Conservation (phyloP, 2,888 invertebrate species). For the Chrysolina americana region DNA sequence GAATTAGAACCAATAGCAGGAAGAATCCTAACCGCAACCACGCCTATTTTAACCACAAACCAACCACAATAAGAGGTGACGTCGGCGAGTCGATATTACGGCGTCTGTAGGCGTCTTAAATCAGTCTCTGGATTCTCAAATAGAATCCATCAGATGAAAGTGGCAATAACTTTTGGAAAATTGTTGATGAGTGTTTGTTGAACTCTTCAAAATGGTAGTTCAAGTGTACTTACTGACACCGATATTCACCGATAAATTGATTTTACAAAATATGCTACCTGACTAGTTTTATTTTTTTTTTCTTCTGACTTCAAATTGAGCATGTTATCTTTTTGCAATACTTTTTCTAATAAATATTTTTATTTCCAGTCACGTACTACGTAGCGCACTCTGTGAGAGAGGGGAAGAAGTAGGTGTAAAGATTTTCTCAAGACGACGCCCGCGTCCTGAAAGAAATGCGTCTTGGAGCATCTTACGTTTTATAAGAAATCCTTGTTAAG, state of each 20-base stretch:
- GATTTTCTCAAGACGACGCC: slow-evolving; percentile 60
- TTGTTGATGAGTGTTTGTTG: too few species aligned
- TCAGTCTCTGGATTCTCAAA: slow-evolving; percentile 46
- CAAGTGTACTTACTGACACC: too few species aligned
- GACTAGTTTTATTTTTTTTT: too few species aligned
- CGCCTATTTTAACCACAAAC: slow-evolving; percentile 66
- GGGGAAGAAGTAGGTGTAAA: slow-evolving; percentile 62
- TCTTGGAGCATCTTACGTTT: slow-evolving; percentile 53
- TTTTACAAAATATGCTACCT: too few species aligned
- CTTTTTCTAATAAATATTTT: slow-evolving; percentile 19
- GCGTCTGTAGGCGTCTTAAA: slow-evolving; percentile 63
- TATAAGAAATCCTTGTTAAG: slow-evolving; percentile 47
- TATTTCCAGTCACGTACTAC: slow-evolving; percentile 9
- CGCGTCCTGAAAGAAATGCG: slow-evolving; percentile 51
- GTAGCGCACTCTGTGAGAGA: slow-evolving; percentile 64
- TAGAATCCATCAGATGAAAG: slow-evolving; percentile 17
- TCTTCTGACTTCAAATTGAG: too few species aligned
- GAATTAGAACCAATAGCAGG: slow-evolving; percentile 73
- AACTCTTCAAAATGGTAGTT: too few species aligned
- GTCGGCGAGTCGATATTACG: slow-evolving; percentile 66
- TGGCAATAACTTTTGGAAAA: background rate
- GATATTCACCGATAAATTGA: too few species aligned
- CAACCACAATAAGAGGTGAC: slow-evolving; percentile 71
- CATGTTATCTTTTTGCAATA: too few species aligned
- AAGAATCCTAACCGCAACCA: slow-evolving; percentile 75